Evolutionary conservation across 2,888 invertebrate species (phyloP).

Genomic region (Cerceris rybyensis): DNA sequence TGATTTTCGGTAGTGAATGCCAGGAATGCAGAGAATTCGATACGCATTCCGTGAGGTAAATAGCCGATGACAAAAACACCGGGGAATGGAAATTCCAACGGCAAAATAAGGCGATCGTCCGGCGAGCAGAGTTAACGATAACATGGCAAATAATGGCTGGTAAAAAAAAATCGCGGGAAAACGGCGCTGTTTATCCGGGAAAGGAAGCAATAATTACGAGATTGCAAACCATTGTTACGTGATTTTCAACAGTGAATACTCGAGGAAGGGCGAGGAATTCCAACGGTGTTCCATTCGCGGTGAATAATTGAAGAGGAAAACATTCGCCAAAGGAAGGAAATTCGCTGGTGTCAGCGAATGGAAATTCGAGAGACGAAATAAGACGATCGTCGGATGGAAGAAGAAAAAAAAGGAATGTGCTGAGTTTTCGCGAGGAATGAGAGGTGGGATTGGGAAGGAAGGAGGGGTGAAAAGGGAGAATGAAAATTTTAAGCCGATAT

Average conservation of each 20-base stretch:
- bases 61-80: too few relatives aligned
- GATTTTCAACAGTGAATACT: neutral
- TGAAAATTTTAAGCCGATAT: conserved; percentile 33
- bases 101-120: too few relatives aligned
- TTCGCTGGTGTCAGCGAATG: conserved; percentile 10
- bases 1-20: too few relatives aligned
- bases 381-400: conserved; percentile 4
- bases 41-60: too few relatives aligned
- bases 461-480: conserved; percentile 29
- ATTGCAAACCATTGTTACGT: neutral
- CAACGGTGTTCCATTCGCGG: neutral
- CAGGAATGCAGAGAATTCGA: too few relatives aligned
- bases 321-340: conserved; percentile 2
- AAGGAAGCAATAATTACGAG: neutral
- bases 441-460: neutral
- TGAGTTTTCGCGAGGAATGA: conserved; percentile 6
- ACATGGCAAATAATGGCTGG: too few relatives aligned
- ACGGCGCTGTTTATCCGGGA: neutral
- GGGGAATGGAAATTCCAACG: too few relatives aligned
- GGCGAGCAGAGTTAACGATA: too few relatives aligned
- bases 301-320: conserved; percentile 4
- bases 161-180: too few relatives aligned
- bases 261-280: too few relatives aligned
- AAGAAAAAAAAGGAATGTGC: conserved; percentile 15
- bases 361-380: conserved; percentile 24